A percentile compares a stretch with the other conserved stretches of the same genome.
phyloP scores from a whole-genome alignment of 2,888 invertebrate species.

The Chorisops tibialis region DNA sequence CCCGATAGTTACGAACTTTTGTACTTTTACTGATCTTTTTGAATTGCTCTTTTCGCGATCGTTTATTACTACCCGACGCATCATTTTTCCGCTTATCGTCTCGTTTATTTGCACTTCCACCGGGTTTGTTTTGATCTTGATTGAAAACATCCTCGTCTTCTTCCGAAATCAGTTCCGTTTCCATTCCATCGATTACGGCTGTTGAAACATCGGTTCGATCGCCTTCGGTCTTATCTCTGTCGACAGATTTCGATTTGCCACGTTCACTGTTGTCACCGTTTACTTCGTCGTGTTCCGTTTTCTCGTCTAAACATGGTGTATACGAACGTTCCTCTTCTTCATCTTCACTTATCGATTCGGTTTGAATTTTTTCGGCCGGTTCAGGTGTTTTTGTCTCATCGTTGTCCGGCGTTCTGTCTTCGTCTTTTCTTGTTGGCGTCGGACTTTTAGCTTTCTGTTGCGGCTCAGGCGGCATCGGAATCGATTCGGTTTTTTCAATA shows the following conservation, averaged over 20 bases:
- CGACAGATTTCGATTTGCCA: conserved; percentile 1
- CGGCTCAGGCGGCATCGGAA: conserved; percentile 11
- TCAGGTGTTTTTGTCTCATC: conserved; percentile 27
- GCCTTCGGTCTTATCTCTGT: conserved; percentile 27
- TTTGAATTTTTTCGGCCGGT: background rate
- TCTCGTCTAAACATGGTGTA: conserved; percentile 70
- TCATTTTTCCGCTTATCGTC: conserved; percentile 44
- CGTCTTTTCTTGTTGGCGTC: conserved; percentile 42
- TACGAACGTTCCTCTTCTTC: conserved; percentile 65
- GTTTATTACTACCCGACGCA: conserved; percentile 38
- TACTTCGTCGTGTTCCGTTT: conserved; percentile 43
- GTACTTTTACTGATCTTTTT: conserved; percentile 76
- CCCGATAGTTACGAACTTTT: conserved; percentile 75
- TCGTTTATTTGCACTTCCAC: conserved; percentile 32
- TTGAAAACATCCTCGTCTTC: conserved; percentile 65
- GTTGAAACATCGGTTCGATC: conserved; percentile 36
- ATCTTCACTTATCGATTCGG: conserved; percentile 2
- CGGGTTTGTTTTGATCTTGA: conserved; percentile 54
- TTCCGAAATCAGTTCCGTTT: conserved; percentile 73
- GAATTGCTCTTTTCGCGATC: conserved; percentile 62
- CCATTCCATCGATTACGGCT: conserved; percentile 59
- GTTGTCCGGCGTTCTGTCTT: conserved; percentile 14
- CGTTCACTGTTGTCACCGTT: background rate
- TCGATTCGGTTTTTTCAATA: conserved; percentile 43
- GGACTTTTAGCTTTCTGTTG: conserved; percentile 24